A percentile compares a stretch with the other conserved stretches of the same genome.
These are phyloP conservation scores for Excalfactoria chinensis DNA, from an alignment of 2,113 vertebrate species.

Conservation along the genomic window DNA sequence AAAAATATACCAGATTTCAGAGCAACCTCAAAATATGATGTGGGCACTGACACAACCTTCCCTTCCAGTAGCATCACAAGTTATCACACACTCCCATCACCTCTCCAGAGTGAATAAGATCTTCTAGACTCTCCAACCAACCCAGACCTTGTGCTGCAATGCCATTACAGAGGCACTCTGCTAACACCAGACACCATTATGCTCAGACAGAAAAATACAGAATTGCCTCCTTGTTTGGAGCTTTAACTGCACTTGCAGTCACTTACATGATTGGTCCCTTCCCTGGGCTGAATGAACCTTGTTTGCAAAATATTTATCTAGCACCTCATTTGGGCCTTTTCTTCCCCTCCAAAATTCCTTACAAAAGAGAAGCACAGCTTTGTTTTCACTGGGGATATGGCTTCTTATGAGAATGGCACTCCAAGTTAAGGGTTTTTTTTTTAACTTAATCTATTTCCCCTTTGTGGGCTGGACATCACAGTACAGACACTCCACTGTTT, in stretches of 20 bases:
- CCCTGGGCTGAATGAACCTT: background rate
- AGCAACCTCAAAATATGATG: background rate
- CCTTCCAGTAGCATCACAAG: background rate
- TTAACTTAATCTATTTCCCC: background rate
- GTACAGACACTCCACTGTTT: background rate
- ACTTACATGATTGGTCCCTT: background rate
- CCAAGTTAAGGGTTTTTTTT: background rate
- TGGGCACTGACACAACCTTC: background rate
- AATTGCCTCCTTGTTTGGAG: background rate
- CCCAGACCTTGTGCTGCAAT: background rate
- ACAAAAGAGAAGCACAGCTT: conserved; percentile 37
- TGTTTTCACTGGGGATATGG: background rate
- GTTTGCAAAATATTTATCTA: conserved; percentile 21
- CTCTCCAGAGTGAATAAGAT: background rate
- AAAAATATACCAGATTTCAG: background rate
- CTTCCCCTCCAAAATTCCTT: background rate
- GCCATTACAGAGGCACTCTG: background rate
- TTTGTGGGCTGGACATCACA: background rate
- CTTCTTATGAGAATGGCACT: background rate
- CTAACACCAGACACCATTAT: fast-evolving
- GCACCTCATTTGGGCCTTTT: conserved; percentile 53
- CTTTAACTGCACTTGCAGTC: background rate
- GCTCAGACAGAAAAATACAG: background rate
- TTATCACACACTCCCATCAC: background rate
- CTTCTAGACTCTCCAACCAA: background rate